Percentiles rank a stretch among this genome's conserved stretches.
phyloP scores from a whole-genome alignment of 2,888 invertebrate genomes.

The Mythimna pallens region DNA sequence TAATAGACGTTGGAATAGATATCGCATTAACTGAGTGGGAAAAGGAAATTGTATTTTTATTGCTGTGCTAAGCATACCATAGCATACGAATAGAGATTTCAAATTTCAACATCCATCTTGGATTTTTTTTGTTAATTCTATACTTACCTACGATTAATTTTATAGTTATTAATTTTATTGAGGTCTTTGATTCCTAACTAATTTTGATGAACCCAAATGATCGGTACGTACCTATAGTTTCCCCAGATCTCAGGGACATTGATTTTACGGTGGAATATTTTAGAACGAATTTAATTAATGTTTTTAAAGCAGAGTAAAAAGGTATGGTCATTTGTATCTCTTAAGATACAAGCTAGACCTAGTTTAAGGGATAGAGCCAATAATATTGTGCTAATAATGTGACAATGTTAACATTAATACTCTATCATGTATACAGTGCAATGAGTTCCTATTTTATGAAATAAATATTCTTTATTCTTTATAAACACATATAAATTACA shows the following conservation, averaged over 20 bases:
- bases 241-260: conserved; percentile 31
- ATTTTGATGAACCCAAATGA: conserved; percentile 46
- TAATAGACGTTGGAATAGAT: conserved; percentile 73
- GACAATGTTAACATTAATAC: too few relatives aligned
- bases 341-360: too few relatives aligned
- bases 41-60: conserved; percentile 77
- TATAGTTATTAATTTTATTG: conserved; percentile 64
- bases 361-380: too few relatives aligned
- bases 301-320: not conserved
- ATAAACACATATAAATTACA: too few relatives aligned
- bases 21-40: conserved; percentile 75
- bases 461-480: too few relatives aligned
- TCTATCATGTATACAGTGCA: too few relatives aligned
- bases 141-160: conserved; percentile 59
- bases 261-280: conserved; percentile 43
- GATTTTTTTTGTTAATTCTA: conserved; percentile 53
- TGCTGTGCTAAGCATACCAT: conserved; percentile 60
- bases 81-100: conserved; percentile 69
- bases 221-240: conserved; percentile 25
- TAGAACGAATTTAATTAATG: conserved; percentile 1
- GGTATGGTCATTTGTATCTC: too few relatives aligned
- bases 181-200: conserved; percentile 55
- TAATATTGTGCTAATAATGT: too few relatives aligned
- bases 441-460: too few relatives aligned
- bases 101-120: conserved; percentile 61